A percentile compares a stretch with the other conserved stretches of the same genome.
Conservation (phyloP, 2,797 vertebrate species). For the Thaleichthys pacificus region DNA sequence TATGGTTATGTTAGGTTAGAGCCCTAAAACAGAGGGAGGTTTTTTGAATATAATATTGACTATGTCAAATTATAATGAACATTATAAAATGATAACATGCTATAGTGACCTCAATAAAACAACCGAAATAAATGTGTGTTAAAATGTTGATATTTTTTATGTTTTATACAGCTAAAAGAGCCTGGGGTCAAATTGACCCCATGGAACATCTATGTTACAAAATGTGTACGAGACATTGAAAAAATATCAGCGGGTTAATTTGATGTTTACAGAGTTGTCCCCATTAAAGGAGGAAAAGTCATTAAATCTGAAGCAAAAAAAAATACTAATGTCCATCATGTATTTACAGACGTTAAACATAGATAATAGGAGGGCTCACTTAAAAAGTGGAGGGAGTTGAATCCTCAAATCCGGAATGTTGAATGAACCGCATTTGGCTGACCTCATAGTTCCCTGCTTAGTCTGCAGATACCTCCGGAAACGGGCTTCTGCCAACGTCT, state of each 20-base stretch:
- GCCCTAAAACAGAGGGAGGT: too few relatives aligned
- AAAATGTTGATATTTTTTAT: constrained; percentile 1
- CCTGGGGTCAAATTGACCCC: constrained; percentile 13
- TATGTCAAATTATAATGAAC: too few relatives aligned
- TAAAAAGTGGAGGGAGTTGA: background rate
- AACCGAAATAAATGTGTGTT: background rate
- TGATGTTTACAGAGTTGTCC: background rate
- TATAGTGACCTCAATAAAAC: too few relatives aligned
- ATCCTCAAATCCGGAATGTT: background rate
- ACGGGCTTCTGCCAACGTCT: background rate
- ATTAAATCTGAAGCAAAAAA: too few relatives aligned
- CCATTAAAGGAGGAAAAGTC: too few relatives aligned
- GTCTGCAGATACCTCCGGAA: constrained; percentile 12
- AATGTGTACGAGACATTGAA: constrained; percentile 7
- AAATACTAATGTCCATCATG: too few relatives aligned
- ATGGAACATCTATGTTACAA: background rate
- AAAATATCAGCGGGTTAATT: constrained; percentile 7
- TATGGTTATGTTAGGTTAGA: too few relatives aligned
- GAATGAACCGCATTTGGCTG: constrained; percentile 14
- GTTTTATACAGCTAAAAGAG: background rate
- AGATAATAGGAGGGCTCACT: background rate
- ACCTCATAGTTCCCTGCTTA: constrained; percentile 7
- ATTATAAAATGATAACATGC: too few relatives aligned
- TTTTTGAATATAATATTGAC: too few relatives aligned
- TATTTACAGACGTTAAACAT: too few relatives aligned